Evolutionary conservation across 2,113 vertebrate genomes (phyloP), one percentile per base, ranked within the genome.

Genomic region (Climacteris rufus): DNA sequence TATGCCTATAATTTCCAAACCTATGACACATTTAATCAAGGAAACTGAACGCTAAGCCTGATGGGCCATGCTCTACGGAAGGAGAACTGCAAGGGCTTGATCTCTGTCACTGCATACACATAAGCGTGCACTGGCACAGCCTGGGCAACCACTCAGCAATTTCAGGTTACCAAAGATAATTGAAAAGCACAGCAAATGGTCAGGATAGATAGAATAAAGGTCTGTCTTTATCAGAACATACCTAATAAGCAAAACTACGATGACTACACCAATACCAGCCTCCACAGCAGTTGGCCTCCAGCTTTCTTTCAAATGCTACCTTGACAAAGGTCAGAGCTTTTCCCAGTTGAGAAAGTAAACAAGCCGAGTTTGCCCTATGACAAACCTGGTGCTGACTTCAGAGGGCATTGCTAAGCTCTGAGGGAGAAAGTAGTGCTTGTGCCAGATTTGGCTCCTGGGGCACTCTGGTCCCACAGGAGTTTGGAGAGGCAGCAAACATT

Each of bases 341-440:
- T 88, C 74, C 93, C 81, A 59, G n/a, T 20, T 93, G 74, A 86
- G 77, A 93, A 69, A 66, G 15, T 28, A 76, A 77, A 88, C 11
- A 79, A 95, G 64, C 37, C 60, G 35, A 57, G 37, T 42, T 39
- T 60, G 54, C 59, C 93, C 88, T 86, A 44, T 89, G 93, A 61
- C 70, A 86, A 96, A 87, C 37, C 70, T 83, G 50, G 10, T 95
- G 89, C 75, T 88, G 80, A 91, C 42, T 80, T 68, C 31, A 53
- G 53, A 96, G 22, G 24, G 22, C 11, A 52, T 37, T 90, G 80
- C 80, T 91, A 93, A 94, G 53, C 21, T 83, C 79, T 91, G 49
- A 57, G 14, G 21, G 35, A 45, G 15, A 21, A 53, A 92, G 52
- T 18, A 33, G 31, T 83, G 66, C 60, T 94, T 64, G 16, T 60